Percentiles rank a stretch among this genome's conserved stretches.
phyloP scores from a whole-genome alignment of 2,797 vertebrate species.

The Allobates femoralis region DNA sequence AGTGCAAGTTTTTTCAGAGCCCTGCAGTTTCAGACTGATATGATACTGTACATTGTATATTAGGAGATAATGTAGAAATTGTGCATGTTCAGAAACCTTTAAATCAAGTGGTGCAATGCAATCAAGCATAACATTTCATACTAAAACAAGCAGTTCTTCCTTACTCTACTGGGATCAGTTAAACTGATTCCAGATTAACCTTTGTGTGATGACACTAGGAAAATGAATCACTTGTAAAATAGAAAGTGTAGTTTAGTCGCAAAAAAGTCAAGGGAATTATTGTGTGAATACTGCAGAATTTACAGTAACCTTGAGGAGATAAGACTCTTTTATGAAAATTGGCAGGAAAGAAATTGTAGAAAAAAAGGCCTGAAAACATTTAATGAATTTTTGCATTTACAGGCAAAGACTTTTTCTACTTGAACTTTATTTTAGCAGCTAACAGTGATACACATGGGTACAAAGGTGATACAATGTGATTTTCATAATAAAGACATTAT shows the following conservation, averaged over 20 bases:
- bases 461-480: neutral
- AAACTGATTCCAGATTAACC: conserved; percentile 58
- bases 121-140: conserved; percentile 52
- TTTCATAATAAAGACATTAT: neutral
- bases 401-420: conserved; percentile 13
- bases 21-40: conserved; percentile 13
- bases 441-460: neutral
- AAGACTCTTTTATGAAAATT: conserved; percentile 22
- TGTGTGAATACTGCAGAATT: conserved; percentile 36
- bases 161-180: conserved; percentile 48
- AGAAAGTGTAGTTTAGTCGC: conserved; percentile 45
- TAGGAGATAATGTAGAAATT: conserved; percentile 34
- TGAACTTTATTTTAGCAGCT: neutral
- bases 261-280: conserved; percentile 51
- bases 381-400: conserved; percentile 9
- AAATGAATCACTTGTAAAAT: conserved; percentile 60
- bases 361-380: conserved; percentile 2
- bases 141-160: conserved; percentile 56
- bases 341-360: neutral
- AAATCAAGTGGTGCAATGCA: conserved; percentile 46
- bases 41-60: conserved; percentile 38
- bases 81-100: conserved; percentile 54
- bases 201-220: conserved; percentile 58
- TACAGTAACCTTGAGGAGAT: conserved; percentile 47
- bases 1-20: neutral